phyloP scores from a whole-genome alignment of 2,797 vertebrate species.

The Mareca strepera region DNA sequence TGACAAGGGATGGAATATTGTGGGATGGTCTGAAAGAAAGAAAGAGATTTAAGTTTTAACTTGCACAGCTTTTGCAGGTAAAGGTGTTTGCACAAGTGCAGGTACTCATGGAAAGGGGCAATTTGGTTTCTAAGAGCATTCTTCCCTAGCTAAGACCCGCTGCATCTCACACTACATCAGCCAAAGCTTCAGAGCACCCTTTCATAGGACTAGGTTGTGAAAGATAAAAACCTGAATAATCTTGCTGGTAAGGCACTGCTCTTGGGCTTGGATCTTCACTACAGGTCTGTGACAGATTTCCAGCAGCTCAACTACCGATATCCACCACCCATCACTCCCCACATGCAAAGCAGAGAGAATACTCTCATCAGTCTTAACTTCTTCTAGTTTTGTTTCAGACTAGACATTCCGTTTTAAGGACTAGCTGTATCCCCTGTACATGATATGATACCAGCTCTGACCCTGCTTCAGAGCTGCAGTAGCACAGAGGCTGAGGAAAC shows the following conservation, averaged over 20 bases:
- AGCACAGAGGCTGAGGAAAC: background rate
- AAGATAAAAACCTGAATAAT: background rate
- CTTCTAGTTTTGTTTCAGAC: background rate
- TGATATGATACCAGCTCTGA: background rate
- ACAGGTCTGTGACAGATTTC: background rate
- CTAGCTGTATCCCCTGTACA: background rate
- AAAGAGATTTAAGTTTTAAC: background rate
- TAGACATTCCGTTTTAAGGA: background rate
- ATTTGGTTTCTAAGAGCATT: background rate
- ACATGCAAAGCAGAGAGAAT: background rate
- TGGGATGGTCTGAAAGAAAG: slow-evolving; percentile 89
- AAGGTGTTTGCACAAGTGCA: background rate
- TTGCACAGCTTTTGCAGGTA: accelerated
- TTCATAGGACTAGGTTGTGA: background rate
- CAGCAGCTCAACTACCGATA: background rate
- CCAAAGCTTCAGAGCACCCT: background rate
- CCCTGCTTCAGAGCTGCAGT: background rate
- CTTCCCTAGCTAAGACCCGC: background rate
- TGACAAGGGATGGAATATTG: slow-evolving; percentile 97
- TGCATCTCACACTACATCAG: accelerated
- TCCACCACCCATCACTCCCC: background rate
- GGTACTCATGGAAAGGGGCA: background rate
- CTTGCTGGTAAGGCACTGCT: background rate
- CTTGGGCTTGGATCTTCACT: background rate
- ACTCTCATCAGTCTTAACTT: background rate